Evolutionary conservation across 2,888 invertebrate genomes (phyloP), one percentile per base, ranked within the genome.

Genomic region (Folsomia candida): DNA sequence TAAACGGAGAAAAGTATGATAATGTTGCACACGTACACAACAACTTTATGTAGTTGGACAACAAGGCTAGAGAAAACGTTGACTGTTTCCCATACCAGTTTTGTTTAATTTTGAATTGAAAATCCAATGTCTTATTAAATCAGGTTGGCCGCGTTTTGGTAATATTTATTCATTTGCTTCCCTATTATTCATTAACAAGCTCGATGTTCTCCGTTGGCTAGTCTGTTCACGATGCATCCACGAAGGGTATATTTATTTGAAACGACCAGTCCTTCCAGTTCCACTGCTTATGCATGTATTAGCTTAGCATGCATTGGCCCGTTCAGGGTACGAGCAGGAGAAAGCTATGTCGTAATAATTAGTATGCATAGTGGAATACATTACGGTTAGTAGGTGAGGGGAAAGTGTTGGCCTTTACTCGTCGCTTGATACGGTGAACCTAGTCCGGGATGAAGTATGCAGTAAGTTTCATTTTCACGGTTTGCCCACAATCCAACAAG

Each of bases 161-260:
- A 62, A 28, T 62, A 62, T 62, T 62, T 62, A 62, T 62, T 62
- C 62, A 62, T 62, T 62, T 28, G 26, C 28, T 62, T 62, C 27
- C 29, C 28, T 29, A 20, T 57, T n/a, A 37, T 37, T 37, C 37
- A 37, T 37, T 37, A 4, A 14, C 14, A 37, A 37, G 14, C 6
- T 14, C 4, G 37, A 37, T 14, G 37, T 4, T 14, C n/a, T n/a
- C n/a, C n/a, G n/a, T n/a, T n/a, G n/a, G n/a, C 37, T 37, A 37
- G 37, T 37, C 14, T 37, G 14, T 37, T 14, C 37, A 9, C 6
- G 4, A 37, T 14, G 37, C 37, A 37, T 4, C 14, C 14, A n/a
- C 14, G 37, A 37, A 37, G 37, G 37, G 37, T 9, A 37, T 4
- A 9, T 37, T 4, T 37, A 37, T 37, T 37, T 37, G 37, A 37